These are phyloP conservation scores for Scortum barcoo DNA, from an alignment of 2,113 vertebrate genomes.

Conservation along the genomic window DNA sequence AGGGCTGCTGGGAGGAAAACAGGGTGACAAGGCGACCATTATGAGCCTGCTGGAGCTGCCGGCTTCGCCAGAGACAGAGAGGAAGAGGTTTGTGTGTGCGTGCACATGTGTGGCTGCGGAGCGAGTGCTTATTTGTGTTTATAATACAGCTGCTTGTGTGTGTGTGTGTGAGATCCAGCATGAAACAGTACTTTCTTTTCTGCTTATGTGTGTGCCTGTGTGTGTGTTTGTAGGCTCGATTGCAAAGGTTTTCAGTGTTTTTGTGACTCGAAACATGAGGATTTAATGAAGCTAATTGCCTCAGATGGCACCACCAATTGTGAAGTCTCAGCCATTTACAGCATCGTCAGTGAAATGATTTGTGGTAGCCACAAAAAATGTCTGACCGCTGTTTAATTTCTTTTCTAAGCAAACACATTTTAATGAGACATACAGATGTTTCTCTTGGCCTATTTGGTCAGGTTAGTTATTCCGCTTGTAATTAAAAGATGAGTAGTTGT, in stretches of 20 bases:
- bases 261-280: neutral
- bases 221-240: neutral
- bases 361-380: neutral
- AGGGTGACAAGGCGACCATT: slow-evolving; percentile 71
- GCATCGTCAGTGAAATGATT: neutral
- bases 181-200: slow-evolving; percentile 23
- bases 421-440: neutral
- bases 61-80: slow-evolving; percentile 21
- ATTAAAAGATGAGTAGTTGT: neutral
- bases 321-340: neutral
- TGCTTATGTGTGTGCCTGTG: neutral
- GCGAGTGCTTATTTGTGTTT: slow-evolving; percentile 35
- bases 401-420: neutral
- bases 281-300: neutral
- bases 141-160: slow-evolving; percentile 35
- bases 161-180: slow-evolving; percentile 8
- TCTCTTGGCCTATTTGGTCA: neutral
- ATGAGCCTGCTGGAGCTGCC: slow-evolving; percentile 50
- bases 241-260: slow-evolving; percentile 13
- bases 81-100: slow-evolving; percentile 48
- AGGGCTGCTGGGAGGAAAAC: slow-evolving; percentile 55
- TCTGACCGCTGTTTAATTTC: neutral
- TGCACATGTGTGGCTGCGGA: slow-evolving; percentile 31
- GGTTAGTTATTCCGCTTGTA: neutral
- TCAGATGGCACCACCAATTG: neutral